Percentiles rank a stretch among this genome's conserved stretches.
Evolutionary conservation across 35 echinoderm and acorn worm genomes (phyloP).

Genomic region (Acanthaster planci): DNA sequence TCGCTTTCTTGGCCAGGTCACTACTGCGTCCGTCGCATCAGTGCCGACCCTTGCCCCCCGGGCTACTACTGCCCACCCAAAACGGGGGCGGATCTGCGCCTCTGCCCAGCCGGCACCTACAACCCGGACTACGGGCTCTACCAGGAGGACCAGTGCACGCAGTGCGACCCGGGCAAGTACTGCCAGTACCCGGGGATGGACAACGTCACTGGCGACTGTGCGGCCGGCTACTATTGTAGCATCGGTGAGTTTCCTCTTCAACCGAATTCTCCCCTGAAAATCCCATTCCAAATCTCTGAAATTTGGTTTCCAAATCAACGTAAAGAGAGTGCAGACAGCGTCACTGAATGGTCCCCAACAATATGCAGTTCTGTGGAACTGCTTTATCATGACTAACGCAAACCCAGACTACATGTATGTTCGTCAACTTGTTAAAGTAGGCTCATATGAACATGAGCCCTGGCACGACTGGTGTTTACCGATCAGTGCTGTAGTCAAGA

Average conservation of each 20-base stretch:
- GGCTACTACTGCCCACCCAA: constrained; percentile 86
- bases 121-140: constrained; percentile 92
- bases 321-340: too few relatives aligned
- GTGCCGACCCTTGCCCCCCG: constrained; percentile 84
- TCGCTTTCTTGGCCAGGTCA: constrained; percentile 42
- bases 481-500: too few relatives aligned
- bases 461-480: too few relatives aligned
- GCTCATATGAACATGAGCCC: too few relatives aligned
- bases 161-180: constrained; percentile 88
- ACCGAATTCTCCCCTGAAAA: neutral
- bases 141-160: constrained; percentile 65
- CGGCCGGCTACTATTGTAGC: constrained; percentile 81
- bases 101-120: constrained; percentile 87
- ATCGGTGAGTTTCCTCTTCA: constrained; percentile 60
- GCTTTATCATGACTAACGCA: too few relatives aligned
- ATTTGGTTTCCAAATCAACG: too few relatives aligned
- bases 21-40: constrained; percentile 91
- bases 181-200: constrained; percentile 76
- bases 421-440: too few relatives aligned
- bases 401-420: too few relatives aligned
- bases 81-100: constrained; percentile 80
- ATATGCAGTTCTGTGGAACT: too few relatives aligned
- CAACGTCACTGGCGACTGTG: constrained; percentile 75
- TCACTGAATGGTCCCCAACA: too few relatives aligned
- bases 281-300: neutral